A percentile compares a stretch with the other conserved stretches of the same genome.
Evolutionary conservation across 2,113 vertebrate species (phyloP).

Genomic region (Diphyllodes magnificus): DNA sequence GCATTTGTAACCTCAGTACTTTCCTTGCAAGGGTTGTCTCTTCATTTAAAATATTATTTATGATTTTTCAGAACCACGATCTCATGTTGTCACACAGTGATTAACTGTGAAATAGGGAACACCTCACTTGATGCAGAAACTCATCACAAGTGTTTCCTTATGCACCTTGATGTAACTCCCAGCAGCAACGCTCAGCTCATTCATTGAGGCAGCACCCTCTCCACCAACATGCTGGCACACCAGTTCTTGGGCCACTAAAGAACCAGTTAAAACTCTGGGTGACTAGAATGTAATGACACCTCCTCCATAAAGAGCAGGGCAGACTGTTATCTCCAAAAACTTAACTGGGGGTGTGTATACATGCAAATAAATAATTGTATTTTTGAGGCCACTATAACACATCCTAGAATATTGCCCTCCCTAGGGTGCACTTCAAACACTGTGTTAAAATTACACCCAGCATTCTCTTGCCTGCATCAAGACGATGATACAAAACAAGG

Average conservation of each 20-base stretch:
- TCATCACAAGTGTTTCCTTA: not conserved
- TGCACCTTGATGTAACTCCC: not conserved
- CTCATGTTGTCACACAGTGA: not conserved
- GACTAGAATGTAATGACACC: not conserved
- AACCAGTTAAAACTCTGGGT: not conserved
- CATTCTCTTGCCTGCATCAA: not conserved
- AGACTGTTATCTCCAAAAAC: not conserved
- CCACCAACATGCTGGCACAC: not conserved
- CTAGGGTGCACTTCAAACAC: not conserved
- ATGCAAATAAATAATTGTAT: not conserved
- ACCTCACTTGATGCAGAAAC: not conserved
- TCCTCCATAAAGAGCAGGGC: not conserved
- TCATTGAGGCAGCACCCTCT: not conserved
- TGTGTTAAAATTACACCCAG: not conserved
- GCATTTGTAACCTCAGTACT: not conserved
- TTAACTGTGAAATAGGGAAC: not conserved
- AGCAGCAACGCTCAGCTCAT: not conserved
- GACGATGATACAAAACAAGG: accelerated
- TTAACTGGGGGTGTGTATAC: not conserved
- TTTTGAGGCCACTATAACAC: not conserved
- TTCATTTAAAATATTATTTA: not conserved
- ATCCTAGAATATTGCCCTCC: not conserved
- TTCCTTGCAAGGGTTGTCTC: not conserved
- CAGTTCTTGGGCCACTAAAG: not conserved
- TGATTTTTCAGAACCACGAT: not conserved